A percentile compares a stretch with the other conserved stretches of the same genome.
phyloP scores from a whole-genome alignment of 35 echinoderm and acorn worm species.

The Chiridota heheva region DNA sequence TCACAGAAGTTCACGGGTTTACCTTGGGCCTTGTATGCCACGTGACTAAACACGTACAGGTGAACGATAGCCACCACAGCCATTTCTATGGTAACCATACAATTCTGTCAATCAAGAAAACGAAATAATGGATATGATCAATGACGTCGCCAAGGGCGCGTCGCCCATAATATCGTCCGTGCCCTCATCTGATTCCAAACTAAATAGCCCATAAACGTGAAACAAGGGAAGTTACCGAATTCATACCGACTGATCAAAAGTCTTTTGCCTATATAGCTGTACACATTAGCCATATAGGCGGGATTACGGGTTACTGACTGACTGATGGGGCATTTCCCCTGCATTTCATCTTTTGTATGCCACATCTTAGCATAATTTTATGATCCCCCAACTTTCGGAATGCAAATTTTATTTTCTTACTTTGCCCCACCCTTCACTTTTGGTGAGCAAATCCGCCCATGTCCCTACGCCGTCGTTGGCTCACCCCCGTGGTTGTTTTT shows the following conservation, averaged over 20 bases:
- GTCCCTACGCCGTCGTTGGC: no score
- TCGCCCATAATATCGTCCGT: not conserved
- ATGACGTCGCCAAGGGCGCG: not conserved
- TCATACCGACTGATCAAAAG: not conserved
- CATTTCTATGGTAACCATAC: conserved; percentile 40
- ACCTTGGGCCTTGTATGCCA: conserved; percentile 22
- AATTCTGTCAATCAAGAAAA: conserved; percentile 23
- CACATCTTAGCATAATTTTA: no score
- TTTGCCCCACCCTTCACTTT: no score
- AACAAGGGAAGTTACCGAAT: not conserved
- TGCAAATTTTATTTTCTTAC: no score
- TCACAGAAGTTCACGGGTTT: conserved; percentile 13
- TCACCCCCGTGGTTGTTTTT: no score
- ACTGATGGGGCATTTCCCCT: no score
- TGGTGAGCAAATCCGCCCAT: no score
- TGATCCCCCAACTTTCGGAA: no score
- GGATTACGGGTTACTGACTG: no score
- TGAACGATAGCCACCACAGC: conserved; percentile 37
- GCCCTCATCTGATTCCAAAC: not conserved
- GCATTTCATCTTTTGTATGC: no score
- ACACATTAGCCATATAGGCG: no score
- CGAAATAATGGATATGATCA: not conserved
- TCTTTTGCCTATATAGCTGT: not conserved
- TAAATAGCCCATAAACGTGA: not conserved
- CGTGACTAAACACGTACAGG: conserved; percentile 47